Conservation (phyloP, 2,113 vertebrate genomes). For the Tragulus kanchil region DNA sequence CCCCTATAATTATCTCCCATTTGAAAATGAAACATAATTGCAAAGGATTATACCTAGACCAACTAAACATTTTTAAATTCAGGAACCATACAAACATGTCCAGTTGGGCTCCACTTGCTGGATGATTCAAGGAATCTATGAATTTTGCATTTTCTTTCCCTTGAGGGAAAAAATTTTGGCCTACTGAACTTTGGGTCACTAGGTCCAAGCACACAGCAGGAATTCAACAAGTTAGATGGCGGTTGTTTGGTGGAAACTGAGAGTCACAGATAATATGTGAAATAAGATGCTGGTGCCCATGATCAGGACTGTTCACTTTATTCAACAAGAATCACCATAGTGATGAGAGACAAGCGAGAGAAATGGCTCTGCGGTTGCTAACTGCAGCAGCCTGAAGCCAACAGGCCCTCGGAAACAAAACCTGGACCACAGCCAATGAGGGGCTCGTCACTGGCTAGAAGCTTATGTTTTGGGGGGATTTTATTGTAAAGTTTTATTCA, state of each 20-base stretch:
- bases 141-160: background rate
- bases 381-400: constrained; percentile 37
- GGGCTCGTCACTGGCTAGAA: background rate
- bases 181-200: background rate
- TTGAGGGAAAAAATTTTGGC: background rate
- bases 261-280: constrained; percentile 50
- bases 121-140: accelerated
- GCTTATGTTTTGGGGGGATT: background rate
- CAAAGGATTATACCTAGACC: background rate
- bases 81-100: background rate
- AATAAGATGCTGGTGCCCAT: background rate
- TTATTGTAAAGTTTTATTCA: constrained; percentile 53
- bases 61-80: constrained; percentile 16
- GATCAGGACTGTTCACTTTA: constrained; percentile 62
- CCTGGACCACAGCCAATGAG: background rate
- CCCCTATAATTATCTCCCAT: background rate
- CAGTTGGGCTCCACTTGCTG: background rate
- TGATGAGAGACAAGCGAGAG: constrained; percentile 34
- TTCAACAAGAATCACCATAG: constrained; percentile 76
- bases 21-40: constrained; percentile 32
- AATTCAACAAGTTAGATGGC: background rate
- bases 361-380: background rate
- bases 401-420: background rate
- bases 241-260: constrained; percentile 42
- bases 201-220: background rate